Conservation (phyloP, 2,888 invertebrate species). For the Coleophora flavipennella region DNA sequence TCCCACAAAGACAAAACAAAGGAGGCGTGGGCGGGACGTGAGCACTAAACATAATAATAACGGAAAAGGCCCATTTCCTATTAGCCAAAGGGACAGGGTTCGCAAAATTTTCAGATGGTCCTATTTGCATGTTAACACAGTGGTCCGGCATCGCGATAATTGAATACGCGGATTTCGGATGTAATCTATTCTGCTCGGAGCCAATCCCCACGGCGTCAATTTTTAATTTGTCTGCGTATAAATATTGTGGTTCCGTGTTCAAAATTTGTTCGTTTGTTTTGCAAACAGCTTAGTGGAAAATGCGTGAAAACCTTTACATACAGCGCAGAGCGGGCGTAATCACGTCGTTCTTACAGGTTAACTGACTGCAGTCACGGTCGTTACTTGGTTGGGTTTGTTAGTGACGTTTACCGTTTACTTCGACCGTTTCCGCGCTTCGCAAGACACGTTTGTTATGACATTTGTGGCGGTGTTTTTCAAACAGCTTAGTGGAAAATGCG, state of each 20-base stretch:
- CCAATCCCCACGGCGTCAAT: slow-evolving; percentile 27
- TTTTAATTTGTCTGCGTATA: slow-evolving; percentile 37
- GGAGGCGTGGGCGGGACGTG: slow-evolving; percentile 17
- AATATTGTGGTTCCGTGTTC: slow-evolving; percentile 6
- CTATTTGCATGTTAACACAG: slow-evolving; percentile 63
- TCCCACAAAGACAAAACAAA: slow-evolving; percentile 47
- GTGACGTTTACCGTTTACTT: too few relatives aligned
- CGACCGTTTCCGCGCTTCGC: too few relatives aligned
- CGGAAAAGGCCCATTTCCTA: slow-evolving; percentile 59
- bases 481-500: too few relatives aligned
- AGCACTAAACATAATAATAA: slow-evolving; percentile 43
- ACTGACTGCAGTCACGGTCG: too few relatives aligned
- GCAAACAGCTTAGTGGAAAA: too few relatives aligned
- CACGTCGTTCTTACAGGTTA: too few relatives aligned
- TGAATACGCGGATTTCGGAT: slow-evolving; percentile 43
- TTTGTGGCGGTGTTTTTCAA: too few relatives aligned
- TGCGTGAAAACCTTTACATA: too few relatives aligned
- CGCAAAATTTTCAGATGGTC: slow-evolving; percentile 48
- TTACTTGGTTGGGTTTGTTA: too few relatives aligned
- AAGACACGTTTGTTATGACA: too few relatives aligned
- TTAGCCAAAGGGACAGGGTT: slow-evolving; percentile 37
- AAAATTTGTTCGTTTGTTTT: too few relatives aligned
- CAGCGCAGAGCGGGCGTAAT: too few relatives aligned
- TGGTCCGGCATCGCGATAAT: slow-evolving; percentile 43
- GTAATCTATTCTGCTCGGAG: slow-evolving; percentile 38